Evolutionary conservation across 2,888 invertebrate genomes (phyloP).

Genomic region (Agrotis clavis): DNA sequence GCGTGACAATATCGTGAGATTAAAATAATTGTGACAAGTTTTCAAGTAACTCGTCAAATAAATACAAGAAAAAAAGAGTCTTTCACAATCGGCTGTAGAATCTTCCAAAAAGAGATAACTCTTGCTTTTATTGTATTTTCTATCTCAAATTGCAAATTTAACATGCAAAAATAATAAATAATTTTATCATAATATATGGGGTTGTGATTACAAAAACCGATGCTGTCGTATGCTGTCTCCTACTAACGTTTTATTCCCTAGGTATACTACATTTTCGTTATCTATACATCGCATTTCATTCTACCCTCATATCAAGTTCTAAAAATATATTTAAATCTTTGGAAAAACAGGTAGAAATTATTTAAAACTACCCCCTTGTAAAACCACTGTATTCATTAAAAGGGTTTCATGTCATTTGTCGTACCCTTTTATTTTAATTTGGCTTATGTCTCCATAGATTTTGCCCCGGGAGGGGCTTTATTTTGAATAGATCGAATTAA

Average conservation of each 20-base stretch:
- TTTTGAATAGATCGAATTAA: neutral
- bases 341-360: neutral
- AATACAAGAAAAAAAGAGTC: too few relatives aligned
- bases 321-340: constrained; percentile 7
- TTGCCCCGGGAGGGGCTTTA: neutral
- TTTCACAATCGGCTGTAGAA: too few relatives aligned
- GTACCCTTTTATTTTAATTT: constrained; percentile 11
- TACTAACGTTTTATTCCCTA: constrained; percentile 7
- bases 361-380: constrained; percentile 23
- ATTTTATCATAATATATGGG: constrained; percentile 13
- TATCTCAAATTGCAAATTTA: neutral
- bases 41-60: too few relatives aligned
- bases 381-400: constrained; percentile 12
- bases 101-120: neutral
- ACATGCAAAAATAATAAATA: constrained; percentile 18
- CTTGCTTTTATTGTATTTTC: neutral
- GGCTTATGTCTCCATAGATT: neutral
- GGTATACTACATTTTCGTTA: neutral
- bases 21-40: too few relatives aligned
- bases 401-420: constrained; percentile 20
- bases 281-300: neutral
- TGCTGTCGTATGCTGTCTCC: constrained; percentile 1
- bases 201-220: constrained; percentile 10
- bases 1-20: too few relatives aligned
- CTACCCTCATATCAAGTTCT: constrained; percentile 3